Base-by-base conservation (phyloP, 2,888 invertebrate species). In the Drosophila merina region DNA sequence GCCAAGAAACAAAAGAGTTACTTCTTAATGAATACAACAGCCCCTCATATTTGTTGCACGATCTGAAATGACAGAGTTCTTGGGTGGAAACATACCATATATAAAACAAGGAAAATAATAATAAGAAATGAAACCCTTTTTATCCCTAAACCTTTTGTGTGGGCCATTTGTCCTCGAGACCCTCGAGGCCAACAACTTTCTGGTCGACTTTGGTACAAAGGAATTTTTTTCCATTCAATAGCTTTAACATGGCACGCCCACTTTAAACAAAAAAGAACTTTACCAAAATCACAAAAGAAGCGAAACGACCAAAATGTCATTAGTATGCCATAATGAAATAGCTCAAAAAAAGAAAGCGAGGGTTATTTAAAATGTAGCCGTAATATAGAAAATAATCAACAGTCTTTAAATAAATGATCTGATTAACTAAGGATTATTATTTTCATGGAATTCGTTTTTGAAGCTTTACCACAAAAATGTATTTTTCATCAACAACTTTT, bases 241-340 rank as follows among this genome's bases (percentile, higher is more conserved):
- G 28, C 42, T 26, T 60, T 59, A 36, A 28, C 12, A 50, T 42
- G 40, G 14, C 30, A 40, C 47, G 48, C 25, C 50, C 44, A 44
- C 20, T 20, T 36, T 36, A 36, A 33, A 28, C 28, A 25, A 45
- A 14, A 36, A 38, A 12, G 40, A 26, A 45, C 44, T 14, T 0
- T 7, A 40, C 50, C 64, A 51, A 38, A 52, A 74, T 12, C 26
- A 31, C 60, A 48, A 62, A 48, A 30, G 48, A 60, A 60, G 2
- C 10, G n/a, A n/a, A 36, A 36, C 4, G 36, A 47, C 14, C 49
- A 66, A 77, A 67, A 44, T 62, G 56, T 60, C 76, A 75, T 76
- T 68, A 64, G 79, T 63, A 64, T 62, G 47, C 50, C 38, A 69
- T 33, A 20, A 33, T 40, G 8, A 44, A 26, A 57, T 54, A 30